Conservation (phyloP, 2,113 vertebrate species). For the Saimiri boliviensis region DNA sequence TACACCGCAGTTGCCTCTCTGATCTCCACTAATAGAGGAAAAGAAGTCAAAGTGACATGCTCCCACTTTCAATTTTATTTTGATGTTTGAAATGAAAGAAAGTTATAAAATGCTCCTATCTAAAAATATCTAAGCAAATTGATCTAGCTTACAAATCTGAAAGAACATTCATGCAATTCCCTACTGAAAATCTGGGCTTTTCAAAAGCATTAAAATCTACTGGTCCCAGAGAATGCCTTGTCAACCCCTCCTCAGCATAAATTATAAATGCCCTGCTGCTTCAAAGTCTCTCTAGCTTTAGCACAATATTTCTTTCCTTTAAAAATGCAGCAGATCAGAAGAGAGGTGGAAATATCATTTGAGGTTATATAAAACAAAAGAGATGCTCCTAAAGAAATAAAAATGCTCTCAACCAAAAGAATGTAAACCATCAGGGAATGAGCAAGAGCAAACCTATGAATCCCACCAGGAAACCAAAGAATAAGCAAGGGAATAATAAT, state of each 20-base stretch:
- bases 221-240: slow-evolving; percentile 1
- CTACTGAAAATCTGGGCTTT: slow-evolving; percentile 58
- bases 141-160: slow-evolving; percentile 45
- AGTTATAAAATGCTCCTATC: slow-evolving; percentile 38
- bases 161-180: slow-evolving; percentile 40
- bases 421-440: slow-evolving; percentile 18
- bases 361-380: slow-evolving; percentile 58
- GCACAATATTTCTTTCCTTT: slow-evolving; percentile 58
- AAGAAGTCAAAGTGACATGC: background rate
- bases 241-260: background rate
- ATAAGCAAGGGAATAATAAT: slow-evolving; percentile 55
- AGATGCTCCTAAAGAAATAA: slow-evolving; percentile 44
- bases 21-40: background rate
- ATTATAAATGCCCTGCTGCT: slow-evolving; percentile 65
- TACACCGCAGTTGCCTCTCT: background rate
- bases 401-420: slow-evolving; percentile 24
- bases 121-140: slow-evolving; percentile 64
- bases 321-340: slow-evolving; percentile 68
- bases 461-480: slow-evolving; percentile 57
- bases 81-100: slow-evolving; percentile 35
- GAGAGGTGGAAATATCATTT: slow-evolving; percentile 39
- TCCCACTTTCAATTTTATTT: slow-evolving; percentile 8
- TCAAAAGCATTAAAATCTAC: slow-evolving; percentile 55
- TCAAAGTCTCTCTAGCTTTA: slow-evolving; percentile 53
- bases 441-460: background rate